Conservation (phyloP, 2,888 invertebrate genomes). For the Gandaritis pyraliata region DNA sequence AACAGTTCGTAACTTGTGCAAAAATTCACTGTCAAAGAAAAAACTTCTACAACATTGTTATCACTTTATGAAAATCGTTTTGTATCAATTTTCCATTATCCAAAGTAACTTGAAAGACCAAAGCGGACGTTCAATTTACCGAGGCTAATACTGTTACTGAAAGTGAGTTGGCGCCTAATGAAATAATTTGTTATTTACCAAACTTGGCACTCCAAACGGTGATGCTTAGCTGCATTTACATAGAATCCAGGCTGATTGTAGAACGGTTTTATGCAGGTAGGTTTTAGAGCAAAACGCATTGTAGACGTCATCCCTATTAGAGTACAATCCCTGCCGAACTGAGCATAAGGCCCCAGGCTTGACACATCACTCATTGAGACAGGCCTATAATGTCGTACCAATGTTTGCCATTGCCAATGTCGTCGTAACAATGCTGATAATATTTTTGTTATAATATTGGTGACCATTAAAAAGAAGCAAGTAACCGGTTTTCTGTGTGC, state of each 20-base stretch:
- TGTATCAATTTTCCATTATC: slow-evolving; percentile 19
- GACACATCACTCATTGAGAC: too few species aligned
- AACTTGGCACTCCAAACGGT: slow-evolving; percentile 22
- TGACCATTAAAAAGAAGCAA: not conserved
- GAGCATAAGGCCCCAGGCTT: too few species aligned
- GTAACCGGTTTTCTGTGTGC: slow-evolving; percentile 9
- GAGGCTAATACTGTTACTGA: slow-evolving; percentile 25
- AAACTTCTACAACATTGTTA: not conserved
- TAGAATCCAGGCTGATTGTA: not conserved
- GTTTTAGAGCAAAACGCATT: too few species aligned
- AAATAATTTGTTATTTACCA: slow-evolving; percentile 28
- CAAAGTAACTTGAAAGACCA: slow-evolving; percentile 9
- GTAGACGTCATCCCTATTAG: too few species aligned
- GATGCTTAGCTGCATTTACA: slow-evolving; percentile 2
- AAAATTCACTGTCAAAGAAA: too few species aligned
- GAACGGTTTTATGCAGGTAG: too few species aligned
- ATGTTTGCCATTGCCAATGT: too few species aligned
- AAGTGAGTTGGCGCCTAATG: slow-evolving; percentile 23
- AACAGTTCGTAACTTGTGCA: too few species aligned
- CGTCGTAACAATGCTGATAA: too few species aligned
- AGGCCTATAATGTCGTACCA: too few species aligned
- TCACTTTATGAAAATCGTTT: slow-evolving; percentile 2
- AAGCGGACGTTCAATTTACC: slow-evolving; percentile 29
- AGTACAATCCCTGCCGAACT: too few species aligned
- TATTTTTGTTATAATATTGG: too few species aligned